Evolutionary conservation across 2,113 vertebrate species (phyloP), one percentile per base, ranked within the genome.

Genomic region (Oryzias javanicus): DNA sequence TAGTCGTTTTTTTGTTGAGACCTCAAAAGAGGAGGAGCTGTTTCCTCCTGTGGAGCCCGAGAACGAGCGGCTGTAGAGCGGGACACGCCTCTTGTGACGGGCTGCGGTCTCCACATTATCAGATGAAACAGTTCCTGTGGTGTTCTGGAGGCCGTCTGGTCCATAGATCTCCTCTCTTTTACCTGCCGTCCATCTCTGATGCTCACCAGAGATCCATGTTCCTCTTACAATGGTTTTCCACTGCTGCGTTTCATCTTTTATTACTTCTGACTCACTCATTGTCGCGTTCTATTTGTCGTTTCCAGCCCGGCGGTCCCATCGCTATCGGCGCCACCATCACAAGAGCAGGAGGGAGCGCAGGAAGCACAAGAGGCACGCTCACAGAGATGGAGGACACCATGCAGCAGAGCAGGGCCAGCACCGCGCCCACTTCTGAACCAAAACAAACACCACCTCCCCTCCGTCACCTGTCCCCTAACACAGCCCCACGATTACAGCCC

Each of bases 331-430:
- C 63, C 95, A 89, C 58, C 95, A 90, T 81, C 95, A 92, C 91
- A 94, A 94, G 88, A 86, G 90, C 8, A 92, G 78, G 79, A 93
- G 93, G 76, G 94, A 97, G 80, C 91, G 91, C 83, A 91, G 95
- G 75, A 98, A 95, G 94, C 95, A 93, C 89, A 93, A 88, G 81
- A 92, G 84, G 76, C 92, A 93, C 20, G 86, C 88, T 65, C 89
- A 90, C 80, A 70, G 87, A 52, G 86, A 85, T 66, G 87, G 88
- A 14, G 88, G 89, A 72, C 91, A 83, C 83, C 88, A 83, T 47
- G 89, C 78, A 50, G 79, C 80, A 53, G 87, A 88, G 54, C 74
- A 83, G 60, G 79, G 81, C 73, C 90, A 79, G 83, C 82, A 78
- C 78, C 91, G 84, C 53, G 78, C 27, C 80, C 89, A 85, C 82